Evolutionary conservation across 2,888 invertebrate species (phyloP).

Genomic region (Euphydryas editha): DNA sequence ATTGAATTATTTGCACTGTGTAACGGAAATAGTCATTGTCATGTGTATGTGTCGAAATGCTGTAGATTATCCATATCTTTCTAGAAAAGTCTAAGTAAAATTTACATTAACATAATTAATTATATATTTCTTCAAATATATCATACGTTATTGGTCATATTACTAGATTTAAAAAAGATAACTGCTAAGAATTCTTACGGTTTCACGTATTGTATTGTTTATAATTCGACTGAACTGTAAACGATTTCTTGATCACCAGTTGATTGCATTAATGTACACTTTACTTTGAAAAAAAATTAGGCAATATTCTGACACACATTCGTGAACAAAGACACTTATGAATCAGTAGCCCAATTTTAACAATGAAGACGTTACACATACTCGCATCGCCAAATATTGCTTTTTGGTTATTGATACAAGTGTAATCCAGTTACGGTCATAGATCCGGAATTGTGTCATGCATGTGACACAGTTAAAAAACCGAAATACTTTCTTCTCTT

Average conservation of each 20-base stretch:
- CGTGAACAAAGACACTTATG: constrained; percentile 28
- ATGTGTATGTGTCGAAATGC: too few species aligned
- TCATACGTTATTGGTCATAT: too few species aligned
- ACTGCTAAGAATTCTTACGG: too few species aligned
- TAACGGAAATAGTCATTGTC: too few species aligned
- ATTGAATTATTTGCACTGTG: too few species aligned
- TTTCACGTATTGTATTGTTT: too few species aligned
- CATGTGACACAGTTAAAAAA: constrained; percentile 41
- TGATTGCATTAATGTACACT: neutral
- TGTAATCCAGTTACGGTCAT: constrained; percentile 40
- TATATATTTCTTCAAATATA: too few species aligned
- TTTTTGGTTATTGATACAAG: constrained; percentile 49
- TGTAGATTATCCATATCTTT: too few species aligned
- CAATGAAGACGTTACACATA: constrained; percentile 47
- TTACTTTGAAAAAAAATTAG: constrained; percentile 15
- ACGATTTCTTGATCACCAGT: neutral
- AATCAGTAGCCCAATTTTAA: constrained; percentile 42
- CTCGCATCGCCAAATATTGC: constrained; percentile 51
- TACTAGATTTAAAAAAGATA: too few species aligned
- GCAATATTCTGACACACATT: constrained; percentile 32
- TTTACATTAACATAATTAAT: too few species aligned
- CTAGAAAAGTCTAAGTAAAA: too few species aligned
- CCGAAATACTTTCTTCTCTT: constrained; percentile 46
- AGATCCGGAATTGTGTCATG: constrained; percentile 45
- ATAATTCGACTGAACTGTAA: too few species aligned